Evolutionary conservation across 2,888 invertebrate genomes (phyloP).

Genomic region (Cantharis flavilabris): DNA sequence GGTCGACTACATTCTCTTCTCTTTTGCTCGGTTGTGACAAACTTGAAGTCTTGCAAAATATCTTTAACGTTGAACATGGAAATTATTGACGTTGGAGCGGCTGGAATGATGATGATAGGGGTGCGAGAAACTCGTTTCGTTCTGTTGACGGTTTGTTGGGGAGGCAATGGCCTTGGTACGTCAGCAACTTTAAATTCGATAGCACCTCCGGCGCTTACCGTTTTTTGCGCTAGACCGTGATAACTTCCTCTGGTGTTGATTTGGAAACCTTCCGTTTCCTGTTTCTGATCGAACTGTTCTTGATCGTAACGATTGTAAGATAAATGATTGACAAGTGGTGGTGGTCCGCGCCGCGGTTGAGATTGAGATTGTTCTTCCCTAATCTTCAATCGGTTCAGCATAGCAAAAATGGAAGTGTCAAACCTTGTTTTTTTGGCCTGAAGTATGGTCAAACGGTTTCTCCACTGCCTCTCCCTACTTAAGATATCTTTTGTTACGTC

Average conservation of each 20-base stretch:
- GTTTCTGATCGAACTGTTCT: conserved; percentile 93
- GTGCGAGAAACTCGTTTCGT: conserved; percentile 62
- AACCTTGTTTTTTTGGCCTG: conserved; percentile 85
- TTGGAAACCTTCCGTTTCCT: conserved; percentile 99
- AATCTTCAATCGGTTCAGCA: conserved; percentile 88
- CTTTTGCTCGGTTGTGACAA: conserved; percentile 88
- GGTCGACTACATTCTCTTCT: conserved; percentile 78
- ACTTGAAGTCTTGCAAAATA: conserved; percentile 90
- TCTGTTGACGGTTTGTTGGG: conserved; percentile 39
- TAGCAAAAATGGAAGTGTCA: conserved; percentile 72
- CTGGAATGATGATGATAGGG: conserved; percentile 98
- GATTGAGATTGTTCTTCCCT: conserved; percentile 70
- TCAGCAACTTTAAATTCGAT: conserved; percentile 52
- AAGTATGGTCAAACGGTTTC: conserved; percentile 92
- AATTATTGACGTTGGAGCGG: conserved; percentile 92
- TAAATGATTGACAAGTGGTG: conserved; percentile 58
- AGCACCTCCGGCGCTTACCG: conserved; percentile 84
- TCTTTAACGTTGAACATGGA: conserved; percentile 98
- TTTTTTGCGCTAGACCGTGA: conserved; percentile 96
- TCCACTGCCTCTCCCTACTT: conserved; percentile 93
- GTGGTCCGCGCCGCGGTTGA: too few species aligned
- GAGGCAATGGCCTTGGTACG: conserved; percentile 55
- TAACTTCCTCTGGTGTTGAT: conserved; percentile 99
- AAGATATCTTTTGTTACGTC: conserved; percentile 96
- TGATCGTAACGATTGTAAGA: conserved; percentile 99